These are phyloP conservation scores for Drosophila nigrodunni DNA, from an alignment of 1,140 invertebrate species.

Conservation along the genomic window DNA sequence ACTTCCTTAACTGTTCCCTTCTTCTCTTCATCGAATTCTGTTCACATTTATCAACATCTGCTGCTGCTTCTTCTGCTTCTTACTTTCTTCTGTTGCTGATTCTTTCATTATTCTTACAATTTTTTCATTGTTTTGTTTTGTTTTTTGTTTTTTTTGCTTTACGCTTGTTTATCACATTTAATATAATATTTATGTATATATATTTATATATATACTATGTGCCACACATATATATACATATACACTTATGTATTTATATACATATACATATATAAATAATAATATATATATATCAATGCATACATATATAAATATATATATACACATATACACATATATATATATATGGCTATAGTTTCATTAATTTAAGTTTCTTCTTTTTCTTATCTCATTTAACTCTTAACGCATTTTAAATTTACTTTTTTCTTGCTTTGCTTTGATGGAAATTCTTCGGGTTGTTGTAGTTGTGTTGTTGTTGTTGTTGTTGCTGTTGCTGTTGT, in stretches of 20 bases:
- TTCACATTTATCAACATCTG: neutral
- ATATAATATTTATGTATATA: constrained; percentile 66
- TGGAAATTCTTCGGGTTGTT: constrained; percentile 63
- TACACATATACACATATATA: constrained; percentile 49
- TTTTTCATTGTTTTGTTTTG: constrained; percentile 22
- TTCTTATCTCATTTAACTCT: constrained; percentile 15
- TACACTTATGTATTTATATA: constrained; percentile 53
- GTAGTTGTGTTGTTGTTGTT: constrained; percentile 31
- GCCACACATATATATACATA: constrained; percentile 48
- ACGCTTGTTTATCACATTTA: constrained; percentile 81
- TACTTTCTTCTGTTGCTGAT: constrained; percentile 15
- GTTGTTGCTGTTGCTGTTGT: constrained; percentile 19
- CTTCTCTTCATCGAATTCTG: constrained; percentile 4
- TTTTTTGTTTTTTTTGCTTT: constrained; percentile 67
- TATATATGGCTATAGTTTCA: constrained; percentile 61
- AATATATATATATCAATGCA: constrained; percentile 52
- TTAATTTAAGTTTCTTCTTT: constrained; percentile 56
- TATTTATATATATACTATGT: constrained; percentile 57
- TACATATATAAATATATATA: constrained; percentile 53
- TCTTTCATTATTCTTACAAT: constrained; percentile 26
- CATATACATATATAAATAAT: constrained; percentile 60
- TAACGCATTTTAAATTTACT: constrained; percentile 26
- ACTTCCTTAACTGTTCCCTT: neutral
- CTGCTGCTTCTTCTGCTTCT: neutral
- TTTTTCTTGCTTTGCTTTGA: constrained; percentile 11